A percentile compares a stretch with the other conserved stretches of the same genome.
Conservation (phyloP, 2,888 invertebrate species). For the Strigamia maritima region DNA sequence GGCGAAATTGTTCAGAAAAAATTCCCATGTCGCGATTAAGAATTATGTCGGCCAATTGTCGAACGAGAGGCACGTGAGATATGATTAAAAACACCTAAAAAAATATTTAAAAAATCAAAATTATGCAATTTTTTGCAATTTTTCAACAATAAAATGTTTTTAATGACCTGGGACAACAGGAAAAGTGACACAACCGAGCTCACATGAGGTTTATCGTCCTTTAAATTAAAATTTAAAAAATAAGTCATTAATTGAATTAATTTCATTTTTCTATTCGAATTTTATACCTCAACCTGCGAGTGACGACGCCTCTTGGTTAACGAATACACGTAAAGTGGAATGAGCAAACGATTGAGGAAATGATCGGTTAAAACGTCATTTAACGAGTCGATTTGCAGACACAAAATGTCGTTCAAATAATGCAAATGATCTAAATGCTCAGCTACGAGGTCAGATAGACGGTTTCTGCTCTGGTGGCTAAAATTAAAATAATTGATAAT, state of each 20-base stretch:
- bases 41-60: conserved; percentile 84
- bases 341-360: conserved; percentile 82
- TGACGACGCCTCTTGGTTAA: conserved; percentile 55
- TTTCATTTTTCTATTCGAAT: no score
- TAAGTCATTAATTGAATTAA: neutral
- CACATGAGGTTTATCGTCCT: conserved; percentile 65
- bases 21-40: conserved; percentile 68
- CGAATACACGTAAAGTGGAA: conserved; percentile 91
- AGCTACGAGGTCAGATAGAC: conserved; percentile 88
- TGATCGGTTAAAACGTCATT: conserved; percentile 94
- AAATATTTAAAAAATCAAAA: neutral
- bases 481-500: conserved; percentile 48
- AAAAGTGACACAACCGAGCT: conserved; percentile 88
- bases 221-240: conserved; percentile 39
- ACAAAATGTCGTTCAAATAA: conserved; percentile 93
- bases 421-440: conserved; percentile 97
- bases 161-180: conserved; percentile 84
- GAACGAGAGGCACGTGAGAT: conserved; percentile 83
- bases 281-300: conserved; percentile 45
- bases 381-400: conserved; percentile 83
- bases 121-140: neutral
- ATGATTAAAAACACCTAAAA: conserved; percentile 78
- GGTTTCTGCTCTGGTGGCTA: conserved; percentile 86
- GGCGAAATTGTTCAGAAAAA: conserved; percentile 43
- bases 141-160: neutral